These are phyloP conservation scores for Hipparchia sbordonii DNA, from an alignment of 2,888 invertebrate species.

Conservation along the genomic window DNA sequence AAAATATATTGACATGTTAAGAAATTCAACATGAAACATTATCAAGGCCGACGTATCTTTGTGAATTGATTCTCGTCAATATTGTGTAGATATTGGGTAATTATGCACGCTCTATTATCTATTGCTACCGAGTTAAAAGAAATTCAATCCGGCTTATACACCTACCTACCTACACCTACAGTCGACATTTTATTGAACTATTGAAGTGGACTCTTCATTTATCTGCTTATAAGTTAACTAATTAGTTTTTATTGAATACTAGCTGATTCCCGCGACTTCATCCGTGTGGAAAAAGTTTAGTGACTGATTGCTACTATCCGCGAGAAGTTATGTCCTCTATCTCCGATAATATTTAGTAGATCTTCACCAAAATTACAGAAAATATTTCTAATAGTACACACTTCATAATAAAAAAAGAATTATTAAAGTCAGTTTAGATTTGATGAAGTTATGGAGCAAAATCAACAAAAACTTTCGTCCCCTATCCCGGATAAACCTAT, in stretches of 20 bases:
- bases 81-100: constrained; percentile 1
- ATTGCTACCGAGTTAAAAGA: constrained; percentile 3
- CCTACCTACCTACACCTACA: not conserved
- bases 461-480: no score
- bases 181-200: not conserved
- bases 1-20: not conserved
- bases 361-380: no score
- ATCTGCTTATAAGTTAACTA: not conserved
- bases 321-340: no score
- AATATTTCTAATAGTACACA: no score
- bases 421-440: not conserved
- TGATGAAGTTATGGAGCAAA: no score
- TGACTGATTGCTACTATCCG: no score
- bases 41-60: constrained; percentile 1
- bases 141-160: constrained; percentile 6
- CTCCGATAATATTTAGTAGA: no score
- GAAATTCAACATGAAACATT: not conserved
- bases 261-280: no score
- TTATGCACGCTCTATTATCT: not conserved
- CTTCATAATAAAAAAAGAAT: no score
- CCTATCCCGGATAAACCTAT: no score
- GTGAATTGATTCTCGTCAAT: not conserved
- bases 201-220: not conserved
- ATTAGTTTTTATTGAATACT: no score
- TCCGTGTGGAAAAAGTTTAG: no score